A percentile compares a stretch with the other conserved stretches of the same genome.
phyloP scores from a whole-genome alignment of 2,113 vertebrate genomes.

The Cathartes aura region DNA sequence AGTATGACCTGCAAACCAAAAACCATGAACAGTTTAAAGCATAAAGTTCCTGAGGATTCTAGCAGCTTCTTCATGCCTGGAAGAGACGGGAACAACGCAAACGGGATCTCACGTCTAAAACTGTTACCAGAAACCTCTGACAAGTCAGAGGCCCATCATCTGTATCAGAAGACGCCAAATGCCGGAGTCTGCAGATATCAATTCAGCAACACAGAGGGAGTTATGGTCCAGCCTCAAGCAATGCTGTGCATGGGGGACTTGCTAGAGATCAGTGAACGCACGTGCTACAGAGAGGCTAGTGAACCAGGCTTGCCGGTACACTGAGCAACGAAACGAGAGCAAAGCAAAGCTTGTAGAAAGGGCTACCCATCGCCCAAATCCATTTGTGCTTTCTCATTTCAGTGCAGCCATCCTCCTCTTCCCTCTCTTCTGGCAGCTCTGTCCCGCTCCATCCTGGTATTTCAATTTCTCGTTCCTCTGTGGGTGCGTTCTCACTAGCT shows the following conservation, averaged over 20 bases:
- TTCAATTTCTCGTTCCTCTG: not conserved
- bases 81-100: not conserved
- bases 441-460: not conserved
- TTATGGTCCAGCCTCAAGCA: not conserved
- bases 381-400: not conserved
- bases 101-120: rapidly evolving
- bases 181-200: not conserved
- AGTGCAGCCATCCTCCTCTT: not conserved
- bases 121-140: not conserved
- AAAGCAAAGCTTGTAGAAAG: not conserved
- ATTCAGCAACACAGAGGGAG: not conserved
- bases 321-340: rapidly evolving
- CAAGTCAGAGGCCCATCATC: not conserved
- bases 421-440: not conserved
- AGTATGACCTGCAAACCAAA: not conserved
- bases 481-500: not conserved
- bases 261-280: not conserved
- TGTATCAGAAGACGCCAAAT: not conserved
- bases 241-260: not conserved
- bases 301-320: not conserved
- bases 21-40: rapidly evolving
- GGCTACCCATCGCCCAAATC: not conserved
- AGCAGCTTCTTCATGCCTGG: not conserved
- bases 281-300: rapidly evolving
- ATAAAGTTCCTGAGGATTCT: not conserved